Evolutionary conservation across 1,140 invertebrate species (phyloP).

Genomic region (Aphelinus certus): DNA sequence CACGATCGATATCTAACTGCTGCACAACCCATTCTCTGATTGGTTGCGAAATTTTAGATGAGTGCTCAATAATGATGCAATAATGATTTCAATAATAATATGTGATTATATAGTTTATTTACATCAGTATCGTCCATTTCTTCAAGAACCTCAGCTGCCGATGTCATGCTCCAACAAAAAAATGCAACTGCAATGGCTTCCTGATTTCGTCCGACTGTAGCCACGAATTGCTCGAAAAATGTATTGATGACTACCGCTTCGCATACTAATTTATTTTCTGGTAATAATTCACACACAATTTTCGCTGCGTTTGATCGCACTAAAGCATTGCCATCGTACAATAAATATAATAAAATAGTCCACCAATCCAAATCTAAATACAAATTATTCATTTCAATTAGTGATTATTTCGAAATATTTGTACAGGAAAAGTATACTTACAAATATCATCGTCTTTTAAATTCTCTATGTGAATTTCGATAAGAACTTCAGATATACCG

Average conservation of each 20-base stretch:
- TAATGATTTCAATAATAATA: too few relatives aligned
- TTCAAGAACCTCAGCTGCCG: slow-evolving; percentile 47
- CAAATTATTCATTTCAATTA: not conserved
- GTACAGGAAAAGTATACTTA: slow-evolving; percentile 35
- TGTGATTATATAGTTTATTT: too few relatives aligned
- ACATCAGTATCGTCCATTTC: slow-evolving; percentile 60
- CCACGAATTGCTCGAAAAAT: slow-evolving; percentile 50
- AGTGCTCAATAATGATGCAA: too few relatives aligned
- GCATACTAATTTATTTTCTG: slow-evolving; percentile 35
- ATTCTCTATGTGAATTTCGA: too few relatives aligned
- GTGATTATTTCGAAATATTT: too few relatives aligned
- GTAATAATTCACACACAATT: slow-evolving; percentile 42
- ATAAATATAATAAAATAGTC: slow-evolving; percentile 53
- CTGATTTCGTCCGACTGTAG: slow-evolving; percentile 34
- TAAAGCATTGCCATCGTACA: slow-evolving; percentile 52
- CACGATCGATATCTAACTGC: too few relatives aligned
- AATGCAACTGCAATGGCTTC: slow-evolving; percentile 42
- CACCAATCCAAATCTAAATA: slow-evolving; percentile 60
- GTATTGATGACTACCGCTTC: slow-evolving; percentile 37
- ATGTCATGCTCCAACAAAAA: slow-evolving; percentile 52
- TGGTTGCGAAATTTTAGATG: too few relatives aligned
- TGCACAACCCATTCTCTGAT: too few relatives aligned
- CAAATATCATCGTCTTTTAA: slow-evolving; percentile 30
- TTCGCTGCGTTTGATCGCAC: slow-evolving; percentile 47
- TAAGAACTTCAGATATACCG: slow-evolving; percentile 47